A percentile compares a stretch with the other conserved stretches of the same genome.
Evolutionary conservation across 2,113 vertebrate genomes (phyloP).

Genomic region (Mastomys coucha): DNA sequence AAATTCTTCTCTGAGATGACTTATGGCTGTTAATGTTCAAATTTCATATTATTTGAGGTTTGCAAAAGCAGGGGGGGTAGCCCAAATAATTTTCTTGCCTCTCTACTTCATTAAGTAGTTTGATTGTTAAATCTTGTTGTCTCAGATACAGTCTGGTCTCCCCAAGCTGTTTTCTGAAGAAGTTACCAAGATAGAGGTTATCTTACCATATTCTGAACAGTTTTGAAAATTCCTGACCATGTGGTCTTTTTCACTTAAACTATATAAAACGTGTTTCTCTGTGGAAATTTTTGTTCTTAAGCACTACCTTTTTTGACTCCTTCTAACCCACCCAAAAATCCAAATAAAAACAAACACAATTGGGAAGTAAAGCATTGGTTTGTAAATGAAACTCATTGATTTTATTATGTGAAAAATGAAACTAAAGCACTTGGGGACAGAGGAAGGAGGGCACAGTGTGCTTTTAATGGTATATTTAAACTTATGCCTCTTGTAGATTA

Average conservation of each 20-base stretch:
- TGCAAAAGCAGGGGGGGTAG: not conserved
- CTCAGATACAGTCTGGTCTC: not conserved
- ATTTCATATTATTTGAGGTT: not conserved
- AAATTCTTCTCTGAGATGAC: not conserved
- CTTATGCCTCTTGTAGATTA: not conserved
- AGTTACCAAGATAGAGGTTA: not conserved
- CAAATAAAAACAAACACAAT: not conserved
- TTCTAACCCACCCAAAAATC: not conserved
- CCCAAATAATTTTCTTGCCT: not conserved
- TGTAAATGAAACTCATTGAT: not conserved
- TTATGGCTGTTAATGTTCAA: not conserved
- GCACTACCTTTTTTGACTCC: not conserved
- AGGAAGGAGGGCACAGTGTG: not conserved
- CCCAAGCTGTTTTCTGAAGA: not conserved
- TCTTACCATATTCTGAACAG: not conserved
- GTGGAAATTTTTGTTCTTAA: not conserved
- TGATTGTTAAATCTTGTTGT: not conserved
- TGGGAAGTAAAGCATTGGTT: not conserved
- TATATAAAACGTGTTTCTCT: not conserved
- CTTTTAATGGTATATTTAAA: not conserved
- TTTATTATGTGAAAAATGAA: not conserved
- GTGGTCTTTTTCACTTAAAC: not conserved
- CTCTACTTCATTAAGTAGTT: not conserved
- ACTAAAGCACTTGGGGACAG: not conserved
- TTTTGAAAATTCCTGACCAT: not conserved